Evolutionary conservation across 2,888 invertebrate species (phyloP), one percentile per base, ranked within the genome.

Genomic region (Melitaea athalia): DNA sequence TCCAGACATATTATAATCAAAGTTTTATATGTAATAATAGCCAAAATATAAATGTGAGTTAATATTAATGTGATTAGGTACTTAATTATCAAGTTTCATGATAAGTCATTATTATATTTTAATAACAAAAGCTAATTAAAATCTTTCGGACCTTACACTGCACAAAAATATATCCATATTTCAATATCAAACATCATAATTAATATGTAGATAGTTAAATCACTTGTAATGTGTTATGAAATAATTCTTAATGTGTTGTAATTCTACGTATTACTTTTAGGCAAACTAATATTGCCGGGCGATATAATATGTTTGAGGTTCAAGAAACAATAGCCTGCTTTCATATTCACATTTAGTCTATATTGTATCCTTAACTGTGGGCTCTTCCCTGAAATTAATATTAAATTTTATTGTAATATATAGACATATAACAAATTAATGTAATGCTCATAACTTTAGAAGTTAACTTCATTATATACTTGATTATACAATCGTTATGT

Each of bases 291-390:
- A 74, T 76, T 75, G 72, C 71, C 70, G 74, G 42, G 73, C 71
- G 71, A 55, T 76, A 71, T 63, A 63, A 63, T 69, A 47, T 68
- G 63, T 70, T 70, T 64, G 57, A 17, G 38, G 64, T 31, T 68
- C 63, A 62, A 68, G 62, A 69, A 57, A 74, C 74, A 74, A 75
- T 76, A 80, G 72, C 60, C 76, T 77, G 78, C 80, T 78, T 81
- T 81, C 77, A 64, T 69, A 72, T 72, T 71, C 60, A 64, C 63
- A 68, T 72, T 68, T 68, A 33, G 33, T 14, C 53, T 55, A 31
- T 55, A 49, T 55, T 12, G 77, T 85, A 78, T 85, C 79, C 80
- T 78, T 72, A 82, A 84, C 87, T 86, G 87, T 87, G 87, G 87
- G 87, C 84, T 78, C 74, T 72, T 73, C 31, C 47, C 53, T 53